A percentile compares a stretch with the other conserved stretches of the same genome.
Evolutionary conservation across 2,888 invertebrate genomes (phyloP).

Genomic region (Mesorhabditis sp.): DNA sequence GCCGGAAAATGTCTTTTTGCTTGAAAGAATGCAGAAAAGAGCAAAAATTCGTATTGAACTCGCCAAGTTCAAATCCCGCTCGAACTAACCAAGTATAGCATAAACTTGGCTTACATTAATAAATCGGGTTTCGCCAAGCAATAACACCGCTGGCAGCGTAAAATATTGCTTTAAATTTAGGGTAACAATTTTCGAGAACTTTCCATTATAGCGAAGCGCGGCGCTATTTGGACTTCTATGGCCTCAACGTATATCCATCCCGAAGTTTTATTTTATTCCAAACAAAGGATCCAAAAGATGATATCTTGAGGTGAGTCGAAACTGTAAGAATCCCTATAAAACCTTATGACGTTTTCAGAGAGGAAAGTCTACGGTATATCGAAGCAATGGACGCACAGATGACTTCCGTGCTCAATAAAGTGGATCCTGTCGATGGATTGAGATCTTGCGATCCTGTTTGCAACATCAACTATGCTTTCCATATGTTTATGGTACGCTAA

Average conservation of each 20-base stretch:
- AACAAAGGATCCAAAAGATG: constrained; percentile 15
- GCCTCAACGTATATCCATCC: constrained; percentile 34
- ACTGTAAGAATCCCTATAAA: constrained; percentile 10
- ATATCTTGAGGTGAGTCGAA: constrained; percentile 14
- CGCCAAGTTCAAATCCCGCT: neutral
- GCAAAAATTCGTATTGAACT: too few species aligned
- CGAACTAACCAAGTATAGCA: neutral
- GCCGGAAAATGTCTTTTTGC: too few species aligned
- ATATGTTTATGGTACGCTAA: constrained; percentile 40
- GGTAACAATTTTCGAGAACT: too few species aligned
- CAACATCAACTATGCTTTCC: constrained; percentile 47
- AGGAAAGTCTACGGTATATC: constrained; percentile 18
- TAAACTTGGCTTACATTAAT: neutral
- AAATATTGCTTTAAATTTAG: neutral
- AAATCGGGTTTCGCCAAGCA: neutral
- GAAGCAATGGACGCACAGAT: constrained; percentile 25
- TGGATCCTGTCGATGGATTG: constrained; percentile 27
- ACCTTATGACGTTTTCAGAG: neutral
- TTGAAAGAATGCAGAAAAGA: too few species aligned
- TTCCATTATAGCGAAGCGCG: constrained; percentile 35
- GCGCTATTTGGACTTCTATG: constrained; percentile 46
- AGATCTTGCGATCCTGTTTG: constrained; percentile 48
- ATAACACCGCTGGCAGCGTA: neutral
- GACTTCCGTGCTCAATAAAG: constrained; percentile 15
- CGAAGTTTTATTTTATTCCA: constrained; percentile 20